Evolutionary conservation across 1,140 invertebrate species (phyloP).

Genomic region (Tetragnatha versicolor): DNA sequence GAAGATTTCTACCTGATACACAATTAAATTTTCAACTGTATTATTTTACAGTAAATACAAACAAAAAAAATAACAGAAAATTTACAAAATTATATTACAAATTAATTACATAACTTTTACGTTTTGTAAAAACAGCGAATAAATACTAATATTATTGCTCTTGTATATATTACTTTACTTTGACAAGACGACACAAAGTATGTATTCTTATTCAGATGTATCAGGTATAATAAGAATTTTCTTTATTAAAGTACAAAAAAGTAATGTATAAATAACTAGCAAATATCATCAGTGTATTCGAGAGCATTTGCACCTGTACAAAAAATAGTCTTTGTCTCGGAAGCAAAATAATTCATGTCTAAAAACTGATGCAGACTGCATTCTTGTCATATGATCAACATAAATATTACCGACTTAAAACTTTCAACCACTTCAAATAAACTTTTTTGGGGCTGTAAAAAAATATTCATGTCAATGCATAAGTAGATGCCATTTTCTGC

Average conservation of each 20-base stretch:
- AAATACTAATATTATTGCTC: conserved; percentile 41
- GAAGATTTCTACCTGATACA: conserved; percentile 3
- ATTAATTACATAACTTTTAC: conserved; percentile 2
- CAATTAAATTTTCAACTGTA: conserved; percentile 4
- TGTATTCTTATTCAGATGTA: background rate
- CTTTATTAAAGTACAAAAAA: conserved; percentile 46
- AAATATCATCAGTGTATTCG: conserved; percentile 1
- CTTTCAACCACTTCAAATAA: background rate
- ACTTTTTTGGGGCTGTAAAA: conserved; percentile 17
- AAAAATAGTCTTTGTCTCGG: conserved; percentile 32
- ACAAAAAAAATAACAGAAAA: background rate
- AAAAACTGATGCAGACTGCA: background rate
- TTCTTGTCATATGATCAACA: background rate
- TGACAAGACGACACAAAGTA: background rate
- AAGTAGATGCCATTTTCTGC: background rate
- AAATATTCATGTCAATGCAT: conserved; percentile 26
- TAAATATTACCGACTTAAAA: conserved; percentile 8
- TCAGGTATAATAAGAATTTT: background rate
- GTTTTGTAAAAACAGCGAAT: conserved; percentile 3
- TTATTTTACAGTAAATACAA: conserved; percentile 13
- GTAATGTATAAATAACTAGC: conserved; percentile 45
- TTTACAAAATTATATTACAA: conserved; percentile 15
- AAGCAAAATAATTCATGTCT: conserved; percentile 37
- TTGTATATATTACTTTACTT: conserved; percentile 34
- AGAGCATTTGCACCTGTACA: conserved; percentile 10